Evolutionary conservation across 2,888 invertebrate species (phyloP), one percentile per base, ranked within the genome.

Genomic region (Rhogogaster chlorosoma): DNA sequence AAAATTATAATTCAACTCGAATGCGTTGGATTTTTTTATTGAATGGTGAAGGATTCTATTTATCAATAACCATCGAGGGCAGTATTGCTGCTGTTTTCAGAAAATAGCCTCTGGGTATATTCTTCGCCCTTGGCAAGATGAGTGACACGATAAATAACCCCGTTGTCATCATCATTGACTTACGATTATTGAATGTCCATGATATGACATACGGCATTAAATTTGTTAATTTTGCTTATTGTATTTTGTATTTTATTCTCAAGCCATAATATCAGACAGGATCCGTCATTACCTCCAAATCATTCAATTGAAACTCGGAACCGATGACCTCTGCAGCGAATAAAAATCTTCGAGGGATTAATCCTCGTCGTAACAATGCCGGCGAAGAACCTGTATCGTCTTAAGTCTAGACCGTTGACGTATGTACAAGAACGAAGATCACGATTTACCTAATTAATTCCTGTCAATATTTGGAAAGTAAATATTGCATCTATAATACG

Each of bases 341-440:
- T 67, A 32, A 67, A 67, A 32, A 26, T 67, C 18, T 18, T 32
- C 5, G 15, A 7, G 1, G 6, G 32, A 18, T 32, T 15, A 18
- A 32, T 67, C 15, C 32, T 18, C 67, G 32, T 1, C 32, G 18
- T 67, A 10, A 1, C 18, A 67, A 67, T 67, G 67, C 15, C 67
- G 32, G 10, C 12, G 67, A 15, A 32, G 0, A 18, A 18, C 32
- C 5, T 26, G 18, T 67, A 18, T 32, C 67, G 7, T 26, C 32
- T 32, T 18, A 67, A 67, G 42, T 45, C n/a, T 53, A 18, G 9
- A 26, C 29, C 26, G 12, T 42, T 42, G n/a, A 77, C 77, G 77
- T 77, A 45, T 2, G 18, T 36, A 32, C 77, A 29, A 77, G 77
- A n/a, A 73, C 77, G 32, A 77, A 77, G 49, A 49, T 32, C 53